Conservation (phyloP, 2,797 vertebrate species). For the Labroides dimidiatus region DNA sequence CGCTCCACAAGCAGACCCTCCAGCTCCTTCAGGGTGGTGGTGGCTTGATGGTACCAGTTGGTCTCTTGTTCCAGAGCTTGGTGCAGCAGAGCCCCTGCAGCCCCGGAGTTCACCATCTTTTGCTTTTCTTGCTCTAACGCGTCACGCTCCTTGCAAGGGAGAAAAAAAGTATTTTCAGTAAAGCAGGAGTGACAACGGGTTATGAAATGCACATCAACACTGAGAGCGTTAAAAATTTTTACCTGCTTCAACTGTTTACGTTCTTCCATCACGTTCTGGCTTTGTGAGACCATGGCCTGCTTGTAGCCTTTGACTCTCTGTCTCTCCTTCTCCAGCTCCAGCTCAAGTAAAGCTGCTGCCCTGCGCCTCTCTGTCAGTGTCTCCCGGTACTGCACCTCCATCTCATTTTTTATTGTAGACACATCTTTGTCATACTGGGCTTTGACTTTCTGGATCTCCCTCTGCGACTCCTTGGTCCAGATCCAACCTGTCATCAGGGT, state of each 20-base stretch:
- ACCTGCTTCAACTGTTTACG: conserved; percentile 89
- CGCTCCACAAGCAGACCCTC: conserved; percentile 90
- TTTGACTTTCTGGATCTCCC: conserved; percentile 89
- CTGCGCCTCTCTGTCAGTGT: conserved; percentile 88
- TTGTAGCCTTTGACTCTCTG: conserved; percentile 91
- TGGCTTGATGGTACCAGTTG: conserved; percentile 85
- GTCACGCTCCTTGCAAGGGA: conserved; percentile 83
- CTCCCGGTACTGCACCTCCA: conserved; percentile 90
- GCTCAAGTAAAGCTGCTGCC: conserved; percentile 86
- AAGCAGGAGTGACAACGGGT: neutral
- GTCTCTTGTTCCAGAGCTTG: conserved; percentile 85
- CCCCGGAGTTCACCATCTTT: conserved; percentile 80
- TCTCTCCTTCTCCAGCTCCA: conserved; percentile 94
- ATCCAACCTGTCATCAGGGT: conserved; percentile 89
- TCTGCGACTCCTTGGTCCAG: conserved; percentile 94
- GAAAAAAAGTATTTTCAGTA: conserved; percentile 18
- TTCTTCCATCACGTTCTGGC: conserved; percentile 90
- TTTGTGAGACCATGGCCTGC: conserved; percentile 90
- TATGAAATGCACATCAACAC: neutral
- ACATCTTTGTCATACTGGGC: conserved; percentile 84
- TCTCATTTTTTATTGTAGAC: conserved; percentile 81
- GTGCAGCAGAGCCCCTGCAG: conserved; percentile 79
- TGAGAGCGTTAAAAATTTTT: neutral
- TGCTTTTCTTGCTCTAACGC: conserved; percentile 86
- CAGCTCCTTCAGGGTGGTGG: conserved; percentile 85